Evolutionary conservation across 2,113 vertebrate species (phyloP), one percentile per base, ranked within the genome.

Genomic region (Coturnix japonica): DNA sequence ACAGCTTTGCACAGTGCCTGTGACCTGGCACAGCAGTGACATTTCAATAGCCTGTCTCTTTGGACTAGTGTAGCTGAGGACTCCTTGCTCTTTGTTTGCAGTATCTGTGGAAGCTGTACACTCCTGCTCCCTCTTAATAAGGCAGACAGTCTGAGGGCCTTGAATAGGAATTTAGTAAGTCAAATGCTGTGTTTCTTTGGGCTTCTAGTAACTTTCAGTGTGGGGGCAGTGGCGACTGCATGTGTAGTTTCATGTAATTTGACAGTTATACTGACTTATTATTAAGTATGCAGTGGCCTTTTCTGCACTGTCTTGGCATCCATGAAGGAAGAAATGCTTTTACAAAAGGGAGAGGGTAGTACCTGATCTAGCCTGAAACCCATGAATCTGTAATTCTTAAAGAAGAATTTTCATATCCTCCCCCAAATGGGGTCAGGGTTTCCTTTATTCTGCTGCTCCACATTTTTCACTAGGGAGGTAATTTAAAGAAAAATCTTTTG

Each of bases 401-500:
- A 75, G 47, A 8, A 78, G 43, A 75, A 93, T 57, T 9, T 69
- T 86, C 37, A 35, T 39, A 43, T 35, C 9, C 35, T 89, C 92
- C 26, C 22, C 43, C 16, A 33, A 9, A 13, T 9, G 9, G 31
- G n/a, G 16, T 37, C 53, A 6, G 46, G n/a, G 18, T 6, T 67
- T 90, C 22, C 6, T 17, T 86, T 81, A 30, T 67, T 81, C 66
- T 89, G 16, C 31, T 74, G 51, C 25, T 67, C 25, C 14, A 16
- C 59, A 8, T 37, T 83, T 95, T 88, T 76, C 41, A 74, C 22
- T n/a, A 72, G 39, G 63, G 91, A 72, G 57, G 23, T 3, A 47
- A 28, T 37, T 95, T 61, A 75, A 88, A 90, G 43, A 51, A 83
- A 90, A 81, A 53, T 33, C 47, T 90, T 93, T 72, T 47, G 88